These are phyloP conservation scores for Drosophila navojoa DNA, from an alignment of 1,140 invertebrate genomes.

Conservation along the genomic window DNA sequence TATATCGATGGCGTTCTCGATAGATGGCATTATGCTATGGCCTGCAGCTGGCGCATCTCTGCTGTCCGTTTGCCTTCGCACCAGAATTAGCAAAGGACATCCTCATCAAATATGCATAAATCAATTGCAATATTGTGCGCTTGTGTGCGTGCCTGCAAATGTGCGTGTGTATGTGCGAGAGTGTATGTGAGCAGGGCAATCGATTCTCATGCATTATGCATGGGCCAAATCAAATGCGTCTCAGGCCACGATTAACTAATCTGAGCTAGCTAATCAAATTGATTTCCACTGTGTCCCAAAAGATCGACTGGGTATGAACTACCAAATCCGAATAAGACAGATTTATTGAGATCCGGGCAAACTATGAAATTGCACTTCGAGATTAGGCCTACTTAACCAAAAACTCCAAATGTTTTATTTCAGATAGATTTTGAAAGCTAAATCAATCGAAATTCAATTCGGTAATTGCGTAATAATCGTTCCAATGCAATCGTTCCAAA, in stretches of 20 bases:
- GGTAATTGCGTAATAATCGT: too few relatives aligned
- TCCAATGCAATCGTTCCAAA: too few relatives aligned
- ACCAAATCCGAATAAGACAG: too few relatives aligned
- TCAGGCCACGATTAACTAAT: slow-evolving; percentile 34
- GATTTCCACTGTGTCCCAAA: neutral
- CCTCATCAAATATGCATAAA: slow-evolving; percentile 59
- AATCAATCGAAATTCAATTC: neutral
- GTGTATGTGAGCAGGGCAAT: slow-evolving; percentile 15
- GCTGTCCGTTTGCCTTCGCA: neutral
- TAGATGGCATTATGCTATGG: too few relatives aligned
- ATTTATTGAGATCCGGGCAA: too few relatives aligned
- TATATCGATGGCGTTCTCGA: neutral
- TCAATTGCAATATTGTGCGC: slow-evolving; percentile 38
- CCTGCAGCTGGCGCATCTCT: neutral
- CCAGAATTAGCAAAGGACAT: slow-evolving; percentile 11
- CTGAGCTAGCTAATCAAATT: slow-evolving; percentile 20
- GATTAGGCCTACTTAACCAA: too few relatives aligned
- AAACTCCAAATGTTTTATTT: too few relatives aligned
- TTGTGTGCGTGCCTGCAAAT: neutral
- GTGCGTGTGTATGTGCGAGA: neutral
- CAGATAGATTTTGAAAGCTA: too few relatives aligned
- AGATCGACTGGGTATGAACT: neutral
- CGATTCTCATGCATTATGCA: slow-evolving; percentile 38
- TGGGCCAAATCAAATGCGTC: slow-evolving; percentile 37
- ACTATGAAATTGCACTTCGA: too few relatives aligned